Conservation (phyloP, 2,888 invertebrate species). For the Noctua janthina region DNA sequence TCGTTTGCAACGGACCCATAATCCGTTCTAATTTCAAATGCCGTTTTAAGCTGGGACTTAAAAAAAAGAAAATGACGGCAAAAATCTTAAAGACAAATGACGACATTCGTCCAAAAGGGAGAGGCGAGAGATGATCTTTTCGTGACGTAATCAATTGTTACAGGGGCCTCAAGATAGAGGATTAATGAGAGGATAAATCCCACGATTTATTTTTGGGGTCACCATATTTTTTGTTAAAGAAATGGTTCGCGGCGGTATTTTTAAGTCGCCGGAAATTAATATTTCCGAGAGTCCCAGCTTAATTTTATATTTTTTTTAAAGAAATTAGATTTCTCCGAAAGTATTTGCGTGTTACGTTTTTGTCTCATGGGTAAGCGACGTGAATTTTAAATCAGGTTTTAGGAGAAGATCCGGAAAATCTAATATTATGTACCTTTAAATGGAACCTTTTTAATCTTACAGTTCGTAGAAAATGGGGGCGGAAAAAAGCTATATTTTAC, state of each 20-base stretch:
- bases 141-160: constrained; percentile 65
- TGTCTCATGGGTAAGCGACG: constrained; percentile 43
- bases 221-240: constrained; percentile 69
- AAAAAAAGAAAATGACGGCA: constrained; percentile 37
- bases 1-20: constrained; percentile 32
- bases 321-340: constrained; percentile 58
- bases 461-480: neutral
- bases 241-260: constrained; percentile 70
- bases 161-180: constrained; percentile 59
- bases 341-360: constrained; percentile 51
- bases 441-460: constrained; percentile 10
- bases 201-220: constrained; percentile 67
- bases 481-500: neutral
- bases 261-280: constrained; percentile 76
- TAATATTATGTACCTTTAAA: constrained; percentile 17
- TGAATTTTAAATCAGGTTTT: constrained; percentile 54
- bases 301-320: constrained; percentile 58
- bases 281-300: constrained; percentile 68
- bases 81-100: constrained; percentile 53
- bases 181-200: constrained; percentile 70
- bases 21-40: constrained; percentile 46
- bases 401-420: neutral
- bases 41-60: constrained; percentile 42
- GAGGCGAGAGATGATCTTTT: constrained; percentile 59
- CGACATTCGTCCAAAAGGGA: constrained; percentile 48